Evolutionary conservation across 2,113 vertebrate species (phyloP), one percentile per base, ranked within the genome.

Genomic region (Menidia beryllina): DNA sequence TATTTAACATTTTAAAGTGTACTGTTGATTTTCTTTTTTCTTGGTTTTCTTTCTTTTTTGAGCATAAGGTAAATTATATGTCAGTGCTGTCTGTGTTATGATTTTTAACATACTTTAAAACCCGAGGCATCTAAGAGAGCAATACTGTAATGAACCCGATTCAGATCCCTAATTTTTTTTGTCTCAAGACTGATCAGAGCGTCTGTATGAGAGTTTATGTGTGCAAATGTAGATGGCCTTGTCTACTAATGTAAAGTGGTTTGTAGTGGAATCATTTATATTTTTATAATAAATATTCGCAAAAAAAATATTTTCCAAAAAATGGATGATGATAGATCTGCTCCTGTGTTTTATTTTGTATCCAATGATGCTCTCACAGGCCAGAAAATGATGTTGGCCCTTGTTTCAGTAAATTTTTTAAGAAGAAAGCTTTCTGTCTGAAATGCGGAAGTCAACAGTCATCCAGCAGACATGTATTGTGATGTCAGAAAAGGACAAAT

Each of bases 221-320:
- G 92, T 95, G 94, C 94, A 96, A 96, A 95, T 95, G 94, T 97
- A 96, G 96, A 98, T 97, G 94, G 95, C 95, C 95, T 97, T 94
- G 91, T 93, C 95, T 96, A 97, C 96, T 99, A 98, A 98, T 98
- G 96, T 98, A 97, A 97, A 97, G 96, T 97, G 94, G 98, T 99
- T 99, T 99, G 97, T 99, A 99, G 97, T 98, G 96, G 95, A 97
- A 97, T 97, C 97, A 96, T 98, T 97, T 99, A 98, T 99, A 98
- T 99, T 99, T 99, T 99, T 99, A 97, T 98, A 99, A 98, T 99
- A 99, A 99, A 98, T 96, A 96, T 95, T 96, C 94, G 94, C 94
- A 97, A 34, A 98, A 97, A n/a, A 98, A 98, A 96, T 98, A 98
- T 98, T 98, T 98, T 97, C 95, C 95, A 96, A 95, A 97, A 68